These are phyloP conservation scores for Trichoplusia ni DNA, from an alignment of 1,140 invertebrate genomes.

Conservation along the genomic window DNA sequence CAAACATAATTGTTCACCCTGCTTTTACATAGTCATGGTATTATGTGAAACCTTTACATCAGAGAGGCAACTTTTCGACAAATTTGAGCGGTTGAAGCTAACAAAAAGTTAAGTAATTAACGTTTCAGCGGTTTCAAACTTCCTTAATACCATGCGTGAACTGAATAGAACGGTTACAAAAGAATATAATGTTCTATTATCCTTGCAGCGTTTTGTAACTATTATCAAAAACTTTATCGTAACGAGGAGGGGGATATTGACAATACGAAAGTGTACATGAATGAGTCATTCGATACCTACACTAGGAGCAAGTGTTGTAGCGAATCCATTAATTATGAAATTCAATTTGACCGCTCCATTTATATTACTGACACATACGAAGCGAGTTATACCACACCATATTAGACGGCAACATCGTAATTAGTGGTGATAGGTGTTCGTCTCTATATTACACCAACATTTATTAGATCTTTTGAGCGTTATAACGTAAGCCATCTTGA, in stretches of 20 bases:
- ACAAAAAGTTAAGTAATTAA: conserved; percentile 51
- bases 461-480: not conserved
- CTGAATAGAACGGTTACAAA: conserved; percentile 31
- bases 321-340: conserved; percentile 35
- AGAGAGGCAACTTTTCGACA: not conserved
- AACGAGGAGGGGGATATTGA: too few relatives aligned
- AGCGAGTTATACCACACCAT: too few relatives aligned
- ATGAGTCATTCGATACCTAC: too few relatives aligned
- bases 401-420: too few relatives aligned
- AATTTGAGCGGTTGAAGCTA: conserved; percentile 25
- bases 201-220: not conserved
- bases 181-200: not conserved
- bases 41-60: conserved; percentile 13
- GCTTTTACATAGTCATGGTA: conserved; percentile 3
- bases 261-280: too few relatives aligned
- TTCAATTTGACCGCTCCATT: conserved; percentile 33
- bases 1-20: not conserved
- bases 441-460: too few relatives aligned
- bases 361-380: not conserved
- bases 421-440: too few relatives aligned
- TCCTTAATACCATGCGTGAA: conserved; percentile 23
- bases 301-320: not conserved
- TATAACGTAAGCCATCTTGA: conserved; percentile 19
- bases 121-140: conserved; percentile 40
- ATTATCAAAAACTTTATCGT: too few relatives aligned